Base-by-base conservation (phyloP, 2,797 vertebrate genomes). In the Zenarchopterus dispar region DNA sequence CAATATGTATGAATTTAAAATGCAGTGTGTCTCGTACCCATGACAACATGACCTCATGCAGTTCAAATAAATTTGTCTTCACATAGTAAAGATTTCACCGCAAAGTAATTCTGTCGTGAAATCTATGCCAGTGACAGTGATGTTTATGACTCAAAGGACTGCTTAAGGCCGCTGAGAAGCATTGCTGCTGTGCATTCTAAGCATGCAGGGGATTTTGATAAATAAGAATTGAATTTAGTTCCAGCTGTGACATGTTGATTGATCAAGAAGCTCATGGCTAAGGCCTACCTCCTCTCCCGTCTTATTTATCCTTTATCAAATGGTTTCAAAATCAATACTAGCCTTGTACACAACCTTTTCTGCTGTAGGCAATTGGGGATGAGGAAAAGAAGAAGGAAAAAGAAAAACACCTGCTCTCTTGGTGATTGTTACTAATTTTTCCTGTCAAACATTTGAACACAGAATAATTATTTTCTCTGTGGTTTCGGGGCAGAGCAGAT, bases 191-290 rank as follows among this genome's bases (percentile, higher is more conserved):
- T 80, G 85, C 82, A 85, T 85, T 82, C 82, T 83, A 91, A 93
- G 89, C 91, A 93, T 94, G 93, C 92, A 93, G 91, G 95, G 92
- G 91, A 96, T 96, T 96, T 93, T 95, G 93, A 94, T 94, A 94
- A 96, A 96, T 97, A 97, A 97, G 96, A 97, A 99, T 98, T 95
- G 94, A 96, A 96, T 98, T 97, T 96, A 84, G 93, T 94, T 94
- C 90, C 93, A 93, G 93, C 93, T 95, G 94, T 97, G 96, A 96
- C 96, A 98, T 93, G 93, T 95, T 98, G 96, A 99, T 98, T 97
- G 97, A 99, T 98, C 96, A 96, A 94, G 94, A 95, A 95, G 94
- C 94, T 95, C 90, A 93, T 97, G 96, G 97, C 95, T 94, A 94
- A 96, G 95, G 94, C 94, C 89, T 96, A 93, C 93, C 92, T 93